These are phyloP conservation scores for Cheumatopsyche charites DNA, from an alignment of 1,140 invertebrate species.

Conservation along the genomic window DNA sequence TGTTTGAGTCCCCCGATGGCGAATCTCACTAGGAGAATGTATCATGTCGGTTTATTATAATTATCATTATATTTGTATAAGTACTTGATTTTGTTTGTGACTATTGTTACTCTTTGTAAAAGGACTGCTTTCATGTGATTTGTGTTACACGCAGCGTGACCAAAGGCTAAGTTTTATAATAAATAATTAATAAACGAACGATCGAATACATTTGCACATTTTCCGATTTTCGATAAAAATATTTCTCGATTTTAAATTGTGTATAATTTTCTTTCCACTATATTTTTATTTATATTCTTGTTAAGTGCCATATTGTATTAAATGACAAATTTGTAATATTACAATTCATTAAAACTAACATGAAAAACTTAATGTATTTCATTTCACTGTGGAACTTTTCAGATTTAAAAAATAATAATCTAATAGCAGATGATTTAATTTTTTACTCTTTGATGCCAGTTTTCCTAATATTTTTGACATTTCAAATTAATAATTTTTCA, in stretches of 20 bases:
- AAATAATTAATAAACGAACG: constrained; percentile 42
- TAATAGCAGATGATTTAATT: too few relatives aligned
- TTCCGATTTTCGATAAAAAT: constrained; percentile 46
- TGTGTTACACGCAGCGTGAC: constrained; percentile 46
- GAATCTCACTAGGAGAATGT: too few relatives aligned
- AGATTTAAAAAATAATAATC: too few relatives aligned
- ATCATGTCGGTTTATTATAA: too few relatives aligned
- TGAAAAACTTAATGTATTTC: constrained; percentile 32
- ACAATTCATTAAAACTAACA: constrained; percentile 49
- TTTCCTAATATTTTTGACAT: neutral
- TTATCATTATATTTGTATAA: too few relatives aligned
- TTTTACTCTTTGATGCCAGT: neutral
- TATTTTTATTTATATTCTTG: constrained; percentile 44
- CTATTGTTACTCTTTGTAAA: neutral
- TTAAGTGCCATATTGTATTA: constrained; percentile 49
- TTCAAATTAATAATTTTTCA: too few relatives aligned
- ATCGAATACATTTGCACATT: constrained; percentile 47
- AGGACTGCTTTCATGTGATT: constrained; percentile 48
- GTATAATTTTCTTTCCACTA: constrained; percentile 45
- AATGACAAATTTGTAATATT: constrained; percentile 49
- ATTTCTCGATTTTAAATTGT: constrained; percentile 37
- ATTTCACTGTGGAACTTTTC: constrained; percentile 11
- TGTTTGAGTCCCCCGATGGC: too few relatives aligned
- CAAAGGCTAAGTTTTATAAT: constrained; percentile 45
- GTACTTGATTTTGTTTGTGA: too few relatives aligned